A percentile compares a stretch with the other conserved stretches of the same genome.
Evolutionary conservation across 2,888 invertebrate genomes (phyloP).

Genomic region (Phlogophora meticulosa): DNA sequence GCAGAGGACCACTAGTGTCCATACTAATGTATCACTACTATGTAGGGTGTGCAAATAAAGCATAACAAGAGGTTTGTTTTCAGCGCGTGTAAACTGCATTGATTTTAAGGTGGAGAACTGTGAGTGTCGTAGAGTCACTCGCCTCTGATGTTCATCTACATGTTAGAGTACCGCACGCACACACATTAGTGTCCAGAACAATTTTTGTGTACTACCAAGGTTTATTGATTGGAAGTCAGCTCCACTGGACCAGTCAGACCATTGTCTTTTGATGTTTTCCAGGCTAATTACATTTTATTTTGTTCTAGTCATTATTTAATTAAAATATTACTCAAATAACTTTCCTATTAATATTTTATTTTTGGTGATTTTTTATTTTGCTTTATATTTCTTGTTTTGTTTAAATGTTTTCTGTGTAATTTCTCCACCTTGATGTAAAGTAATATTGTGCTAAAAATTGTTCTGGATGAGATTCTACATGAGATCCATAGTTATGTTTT

Average conservation of each 20-base stretch:
- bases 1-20: conserved; percentile 35
- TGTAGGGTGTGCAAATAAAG: conserved; percentile 83
- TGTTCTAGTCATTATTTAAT: conserved; percentile 11
- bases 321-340: background rate
- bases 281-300: conserved; percentile 11
- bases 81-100: conserved; percentile 92
- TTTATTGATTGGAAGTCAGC: conserved; percentile 30
- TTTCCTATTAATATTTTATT: conserved; percentile 23
- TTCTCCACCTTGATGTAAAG: conserved; percentile 74
- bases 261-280: conserved; percentile 1
- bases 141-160: conserved; percentile 86
- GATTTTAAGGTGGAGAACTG: conserved; percentile 92
- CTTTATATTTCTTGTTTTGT: conserved; percentile 29
- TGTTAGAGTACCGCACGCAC: conserved; percentile 88
- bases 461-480: conserved; percentile 86
- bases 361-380: conserved; percentile 1
- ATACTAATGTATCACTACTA: conserved; percentile 48
- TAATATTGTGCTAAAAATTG: conserved; percentile 81
- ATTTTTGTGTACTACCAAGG: conserved; percentile 69
- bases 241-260: background rate
- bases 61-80: conserved; percentile 90
- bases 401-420: conserved; percentile 70
- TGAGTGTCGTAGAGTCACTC: conserved; percentile 90
- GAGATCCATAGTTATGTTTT: conserved; percentile 78
- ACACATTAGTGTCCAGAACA: conserved; percentile 76